Percentiles rank a stretch among this genome's conserved stretches.
Evolutionary conservation across 1,140 invertebrate genomes (phyloP).

Genomic region (Saxidomus purpurata): DNA sequence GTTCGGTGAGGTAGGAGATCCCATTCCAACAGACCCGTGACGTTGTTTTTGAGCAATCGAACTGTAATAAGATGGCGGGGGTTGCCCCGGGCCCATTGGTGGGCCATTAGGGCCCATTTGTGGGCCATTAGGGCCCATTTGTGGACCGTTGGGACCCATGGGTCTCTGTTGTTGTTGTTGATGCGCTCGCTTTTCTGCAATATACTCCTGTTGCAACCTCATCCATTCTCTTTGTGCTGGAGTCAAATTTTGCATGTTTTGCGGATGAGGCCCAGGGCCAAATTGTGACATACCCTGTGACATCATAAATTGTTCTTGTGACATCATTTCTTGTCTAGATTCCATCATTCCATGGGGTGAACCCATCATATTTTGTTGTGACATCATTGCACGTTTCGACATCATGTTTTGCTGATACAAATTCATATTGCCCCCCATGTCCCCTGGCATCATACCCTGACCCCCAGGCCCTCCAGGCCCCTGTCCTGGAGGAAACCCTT

Average conservation of each 20-base stretch:
- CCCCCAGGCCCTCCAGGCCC: constrained; percentile 65
- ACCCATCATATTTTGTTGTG: constrained; percentile 81
- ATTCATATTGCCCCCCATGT: constrained; percentile 71
- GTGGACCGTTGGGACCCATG: constrained; percentile 65
- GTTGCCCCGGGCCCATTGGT: constrained; percentile 65
- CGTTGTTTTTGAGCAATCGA: constrained; percentile 82
- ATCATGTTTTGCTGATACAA: constrained; percentile 83
- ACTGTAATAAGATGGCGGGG: constrained; percentile 83
- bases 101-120: constrained; percentile 56
- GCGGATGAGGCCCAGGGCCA: constrained; percentile 68
- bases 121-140: constrained; percentile 50
- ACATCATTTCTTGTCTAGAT: constrained; percentile 77
- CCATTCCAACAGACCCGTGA: constrained; percentile 72
- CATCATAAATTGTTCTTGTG: constrained; percentile 76
- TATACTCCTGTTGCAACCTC: constrained; percentile 91
- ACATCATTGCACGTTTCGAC: constrained; percentile 83
- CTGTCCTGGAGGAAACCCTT: constrained; percentile 64
- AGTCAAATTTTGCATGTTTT: constrained; percentile 81
- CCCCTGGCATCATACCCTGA: constrained; percentile 77
- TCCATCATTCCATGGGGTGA: constrained; percentile 77
- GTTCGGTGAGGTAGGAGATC: constrained; percentile 82
- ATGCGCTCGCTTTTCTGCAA: constrained; percentile 84
- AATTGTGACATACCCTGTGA: constrained; percentile 81
- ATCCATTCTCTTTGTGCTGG: constrained; percentile 90
- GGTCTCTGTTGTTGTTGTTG: constrained; percentile 80